Evolutionary conservation across 2,797 vertebrate genomes (phyloP).

Genomic region (Eremophila alpestris): DNA sequence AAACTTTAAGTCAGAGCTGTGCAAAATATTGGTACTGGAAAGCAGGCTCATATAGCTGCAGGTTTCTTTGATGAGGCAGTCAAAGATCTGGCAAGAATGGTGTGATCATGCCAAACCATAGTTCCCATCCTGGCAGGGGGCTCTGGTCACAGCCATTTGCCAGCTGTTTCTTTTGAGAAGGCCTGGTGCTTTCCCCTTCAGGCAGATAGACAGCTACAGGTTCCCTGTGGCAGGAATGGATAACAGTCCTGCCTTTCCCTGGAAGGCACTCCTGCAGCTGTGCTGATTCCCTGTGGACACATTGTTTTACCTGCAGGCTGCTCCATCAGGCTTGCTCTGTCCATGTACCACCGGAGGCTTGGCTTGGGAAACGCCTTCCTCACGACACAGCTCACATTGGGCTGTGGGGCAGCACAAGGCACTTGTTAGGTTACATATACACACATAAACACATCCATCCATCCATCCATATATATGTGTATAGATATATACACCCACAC

Average conservation of each 20-base stretch:
- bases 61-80: background rate
- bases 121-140: background rate
- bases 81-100: background rate
- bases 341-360: constrained; percentile 47
- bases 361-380: constrained; percentile 72
- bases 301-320: constrained; percentile 57
- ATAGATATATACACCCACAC: fast-evolving
- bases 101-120: background rate
- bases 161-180: background rate
- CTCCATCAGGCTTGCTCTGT: background rate
- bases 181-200: background rate
- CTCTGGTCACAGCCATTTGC: background rate
- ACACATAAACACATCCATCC: fast-evolving
- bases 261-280: background rate
- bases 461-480: fast-evolving
- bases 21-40: background rate
- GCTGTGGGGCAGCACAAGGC: constrained; percentile 9
- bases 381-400: constrained; percentile 52
- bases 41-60: background rate
- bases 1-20: background rate
- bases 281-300: background rate
- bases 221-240: background rate
- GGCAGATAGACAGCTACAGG: background rate
- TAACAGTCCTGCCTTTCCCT: background rate
- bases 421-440: background rate